These are phyloP conservation scores for Thermophis baileyi DNA, from an alignment of 2,113 vertebrate species.

Conservation along the genomic window DNA sequence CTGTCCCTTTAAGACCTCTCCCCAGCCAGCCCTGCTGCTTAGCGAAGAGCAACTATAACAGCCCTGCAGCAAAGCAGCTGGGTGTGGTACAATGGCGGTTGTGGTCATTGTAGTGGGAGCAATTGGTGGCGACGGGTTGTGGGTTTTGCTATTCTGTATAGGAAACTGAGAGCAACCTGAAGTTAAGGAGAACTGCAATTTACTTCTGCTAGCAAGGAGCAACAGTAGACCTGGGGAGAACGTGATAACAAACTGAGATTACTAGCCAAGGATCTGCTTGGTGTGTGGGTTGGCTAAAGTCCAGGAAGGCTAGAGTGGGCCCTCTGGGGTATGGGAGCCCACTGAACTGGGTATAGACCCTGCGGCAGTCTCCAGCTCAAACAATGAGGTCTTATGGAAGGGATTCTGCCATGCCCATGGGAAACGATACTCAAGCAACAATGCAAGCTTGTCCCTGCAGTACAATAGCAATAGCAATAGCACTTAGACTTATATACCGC, in stretches of 20 bases:
- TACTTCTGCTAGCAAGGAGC: not conserved
- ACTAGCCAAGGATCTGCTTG: not conserved
- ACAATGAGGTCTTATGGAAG: not conserved
- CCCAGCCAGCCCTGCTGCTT: not conserved
- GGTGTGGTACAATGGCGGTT: not conserved
- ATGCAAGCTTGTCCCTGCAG: not conserved
- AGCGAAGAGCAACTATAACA: not conserved
- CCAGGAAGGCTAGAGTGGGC: not conserved
- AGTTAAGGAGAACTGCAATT: not conserved
- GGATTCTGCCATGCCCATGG: not conserved
- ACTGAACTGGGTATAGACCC: not conserved
- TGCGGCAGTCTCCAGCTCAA: not conserved
- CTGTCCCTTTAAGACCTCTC: too few relatives aligned
- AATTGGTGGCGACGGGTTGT: not conserved
- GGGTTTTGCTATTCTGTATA: not conserved
- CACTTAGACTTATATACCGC: too few relatives aligned
- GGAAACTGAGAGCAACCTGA: not conserved
- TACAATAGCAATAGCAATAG: too few relatives aligned
- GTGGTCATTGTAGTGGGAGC: not conserved
- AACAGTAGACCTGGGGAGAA: too few relatives aligned
- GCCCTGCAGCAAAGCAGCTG: not conserved
- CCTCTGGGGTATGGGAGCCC: not conserved
- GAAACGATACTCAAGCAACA: not conserved
- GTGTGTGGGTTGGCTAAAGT: not conserved
- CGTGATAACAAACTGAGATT: too few relatives aligned